Evolutionary conservation across 2,113 vertebrate species (phyloP), one percentile per base, ranked within the genome.

Genomic region (Seriola rivoliana): DNA sequence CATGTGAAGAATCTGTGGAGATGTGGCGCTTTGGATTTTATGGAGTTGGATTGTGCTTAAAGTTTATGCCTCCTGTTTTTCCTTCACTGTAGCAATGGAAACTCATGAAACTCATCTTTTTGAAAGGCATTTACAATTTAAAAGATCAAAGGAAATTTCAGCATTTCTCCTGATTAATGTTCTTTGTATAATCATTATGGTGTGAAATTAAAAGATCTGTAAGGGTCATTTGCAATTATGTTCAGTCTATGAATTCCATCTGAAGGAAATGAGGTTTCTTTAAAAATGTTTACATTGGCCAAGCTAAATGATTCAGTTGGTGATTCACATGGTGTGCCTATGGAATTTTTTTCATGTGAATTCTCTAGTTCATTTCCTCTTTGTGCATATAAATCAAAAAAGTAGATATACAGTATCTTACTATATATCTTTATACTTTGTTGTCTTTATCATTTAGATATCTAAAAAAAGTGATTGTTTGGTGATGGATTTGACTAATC

Each of bases 191-290:
- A 55, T 90, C 84, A 86, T 87, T 86, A 90, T 88, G 76, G 88
- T 90, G 90, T 92, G 91, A 93, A 93, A 94, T 93, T 91, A 91
- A 91, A 85, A 84, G 76, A 90, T 90, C 83, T 50, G 52, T 58
- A 89, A 77, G 74, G 92, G 91, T 92, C 92, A 90, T 55, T 58
- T 60, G 85, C 91, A 94, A 92, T 91, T 93, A 91, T 82, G 78
- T 81, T 87, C 88, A 80, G 87, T 91, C 87, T 85, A 85, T 89
- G 66, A 84, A 86, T 89, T 85, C 85, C 71, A 88, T 87, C 88
- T 84, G 84, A 75, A 59, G 86, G 76, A 90, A 91, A 92, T 93
- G 2, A 87, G 80, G 66, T 89, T 87, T 86, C 73, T 77, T 86
- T 75, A 21, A 76, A 89, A 72, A 64, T 62, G 81, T 73, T 84